Percentiles rank a stretch among this genome's conserved stretches.
Evolutionary conservation across 2,888 invertebrate genomes (phyloP).

Genomic region (Mimas tiliae): DNA sequence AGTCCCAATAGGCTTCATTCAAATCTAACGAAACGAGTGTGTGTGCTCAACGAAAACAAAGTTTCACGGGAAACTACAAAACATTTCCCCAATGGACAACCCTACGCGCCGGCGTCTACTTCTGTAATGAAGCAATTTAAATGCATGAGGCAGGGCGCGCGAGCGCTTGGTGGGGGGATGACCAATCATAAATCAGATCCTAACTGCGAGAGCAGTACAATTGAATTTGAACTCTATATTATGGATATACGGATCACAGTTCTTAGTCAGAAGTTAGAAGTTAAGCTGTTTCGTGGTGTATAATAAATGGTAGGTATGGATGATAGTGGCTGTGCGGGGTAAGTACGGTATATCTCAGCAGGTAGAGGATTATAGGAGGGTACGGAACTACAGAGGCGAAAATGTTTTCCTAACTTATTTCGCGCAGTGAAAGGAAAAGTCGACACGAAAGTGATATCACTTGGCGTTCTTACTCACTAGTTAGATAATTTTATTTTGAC

Average conservation of each 20-base stretch:
- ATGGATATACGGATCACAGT: constrained; percentile 31
- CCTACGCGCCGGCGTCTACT: constrained; percentile 78
- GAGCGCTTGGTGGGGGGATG: constrained; percentile 76
- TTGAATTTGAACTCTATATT: constrained; percentile 40
- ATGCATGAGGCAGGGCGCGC: constrained; percentile 85
- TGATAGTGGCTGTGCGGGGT: constrained; percentile 81
- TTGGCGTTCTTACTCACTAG: constrained; percentile 40
- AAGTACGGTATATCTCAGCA: constrained; percentile 81
- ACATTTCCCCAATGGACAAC: constrained; percentile 72
- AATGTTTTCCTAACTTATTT: constrained; percentile 82
- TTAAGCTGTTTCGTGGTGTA: constrained; percentile 37
- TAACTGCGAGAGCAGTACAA: constrained; percentile 42
- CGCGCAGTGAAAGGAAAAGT: constrained; percentile 79
- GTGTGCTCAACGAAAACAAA: constrained; percentile 35
- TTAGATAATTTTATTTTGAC: constrained; percentile 39
- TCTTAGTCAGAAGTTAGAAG: constrained; percentile 23
- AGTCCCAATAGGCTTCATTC: constrained; percentile 24
- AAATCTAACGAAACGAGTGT: constrained; percentile 31
- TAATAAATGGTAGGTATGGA: constrained; percentile 70
- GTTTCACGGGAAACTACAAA: constrained; percentile 39
- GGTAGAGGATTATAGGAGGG: constrained; percentile 82
- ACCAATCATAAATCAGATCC: constrained; percentile 45
- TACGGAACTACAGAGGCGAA: constrained; percentile 72
- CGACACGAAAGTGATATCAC: constrained; percentile 73
- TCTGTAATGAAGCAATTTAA: constrained; percentile 86